phyloP scores from a whole-genome alignment of 92 coral and sea anemone genomes.

The Zoanthus gigantus region DNA sequence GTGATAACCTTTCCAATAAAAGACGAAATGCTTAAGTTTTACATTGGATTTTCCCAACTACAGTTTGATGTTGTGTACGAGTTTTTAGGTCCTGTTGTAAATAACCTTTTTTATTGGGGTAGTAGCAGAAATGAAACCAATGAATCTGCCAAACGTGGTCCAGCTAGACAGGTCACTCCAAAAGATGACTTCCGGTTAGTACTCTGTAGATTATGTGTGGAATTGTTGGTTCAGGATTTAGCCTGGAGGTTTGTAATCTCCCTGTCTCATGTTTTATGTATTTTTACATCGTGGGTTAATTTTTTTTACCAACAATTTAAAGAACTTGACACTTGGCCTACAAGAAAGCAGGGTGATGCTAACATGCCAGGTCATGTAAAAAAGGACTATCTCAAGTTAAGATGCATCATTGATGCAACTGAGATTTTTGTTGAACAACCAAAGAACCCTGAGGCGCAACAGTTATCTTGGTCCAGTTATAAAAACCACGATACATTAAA shows the following conservation, averaged over 20 bases:
- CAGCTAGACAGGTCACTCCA: constrained; percentile 36
- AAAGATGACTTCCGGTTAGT: constrained; percentile 61
- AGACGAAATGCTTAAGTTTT: constrained; percentile 55
- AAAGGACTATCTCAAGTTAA: constrained; percentile 43
- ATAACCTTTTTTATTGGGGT: constrained; percentile 45
- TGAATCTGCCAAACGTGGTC: constrained; percentile 41
- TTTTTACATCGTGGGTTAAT: constrained; percentile 40
- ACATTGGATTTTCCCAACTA: constrained; percentile 52
- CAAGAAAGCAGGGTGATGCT: constrained; percentile 21
- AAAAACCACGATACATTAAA: constrained; percentile 50
- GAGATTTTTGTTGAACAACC: constrained; percentile 63
- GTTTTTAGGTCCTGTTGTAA: constrained; percentile 49
- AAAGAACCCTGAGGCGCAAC: constrained; percentile 55
- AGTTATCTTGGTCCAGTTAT: constrained; percentile 49
- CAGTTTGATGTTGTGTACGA: constrained; percentile 55
- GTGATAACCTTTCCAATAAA: constrained; percentile 1
- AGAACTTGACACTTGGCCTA: constrained; percentile 55
- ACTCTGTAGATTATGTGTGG: constrained; percentile 48
- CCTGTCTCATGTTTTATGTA: constrained; percentile 44
- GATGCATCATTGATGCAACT: constrained; percentile 65
- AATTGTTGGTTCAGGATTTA: constrained; percentile 25
- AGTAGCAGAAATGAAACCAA: constrained; percentile 40
- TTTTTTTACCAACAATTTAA: constrained; percentile 47
- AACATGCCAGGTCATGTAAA: constrained; percentile 51
- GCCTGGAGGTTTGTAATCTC: constrained; percentile 8